Conservation (phyloP, 1,140 invertebrate genomes). For the Musca domestica region DNA sequence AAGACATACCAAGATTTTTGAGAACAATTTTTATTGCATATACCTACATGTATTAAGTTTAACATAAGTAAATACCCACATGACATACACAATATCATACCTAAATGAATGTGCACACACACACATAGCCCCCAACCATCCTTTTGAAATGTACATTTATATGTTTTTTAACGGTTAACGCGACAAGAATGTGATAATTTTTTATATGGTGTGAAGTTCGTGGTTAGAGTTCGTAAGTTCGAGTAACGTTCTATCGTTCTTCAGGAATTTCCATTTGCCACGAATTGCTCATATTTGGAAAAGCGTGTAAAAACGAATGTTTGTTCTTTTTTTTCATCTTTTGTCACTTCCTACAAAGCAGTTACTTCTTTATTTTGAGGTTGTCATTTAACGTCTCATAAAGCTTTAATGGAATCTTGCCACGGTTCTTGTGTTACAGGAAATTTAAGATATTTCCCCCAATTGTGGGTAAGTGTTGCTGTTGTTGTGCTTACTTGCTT, state of each 20-base stretch:
- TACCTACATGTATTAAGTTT: too few species aligned
- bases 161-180: background rate
- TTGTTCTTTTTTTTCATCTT: too few species aligned
- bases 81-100: too few species aligned
- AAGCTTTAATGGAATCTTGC: slow-evolving; percentile 8
- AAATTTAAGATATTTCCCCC: background rate
- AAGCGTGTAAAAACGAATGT: too few species aligned
- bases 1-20: too few species aligned
- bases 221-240: background rate
- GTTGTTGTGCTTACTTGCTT: background rate
- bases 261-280: background rate
- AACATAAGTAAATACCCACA: too few species aligned
- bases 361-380: background rate
- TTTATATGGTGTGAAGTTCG: background rate
- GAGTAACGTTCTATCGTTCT: background rate
- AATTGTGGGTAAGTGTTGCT: background rate
- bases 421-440: background rate
- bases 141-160: too few species aligned
- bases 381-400: slow-evolving; percentile 18
- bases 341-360: background rate
- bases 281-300: background rate
- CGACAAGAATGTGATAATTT: background rate
- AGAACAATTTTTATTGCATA: too few species aligned
- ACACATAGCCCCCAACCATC: too few species aligned
- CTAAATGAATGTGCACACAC: too few species aligned